phyloP scores from a whole-genome alignment of 2,113 vertebrate species.

The Cranoglanis bouderius region DNA sequence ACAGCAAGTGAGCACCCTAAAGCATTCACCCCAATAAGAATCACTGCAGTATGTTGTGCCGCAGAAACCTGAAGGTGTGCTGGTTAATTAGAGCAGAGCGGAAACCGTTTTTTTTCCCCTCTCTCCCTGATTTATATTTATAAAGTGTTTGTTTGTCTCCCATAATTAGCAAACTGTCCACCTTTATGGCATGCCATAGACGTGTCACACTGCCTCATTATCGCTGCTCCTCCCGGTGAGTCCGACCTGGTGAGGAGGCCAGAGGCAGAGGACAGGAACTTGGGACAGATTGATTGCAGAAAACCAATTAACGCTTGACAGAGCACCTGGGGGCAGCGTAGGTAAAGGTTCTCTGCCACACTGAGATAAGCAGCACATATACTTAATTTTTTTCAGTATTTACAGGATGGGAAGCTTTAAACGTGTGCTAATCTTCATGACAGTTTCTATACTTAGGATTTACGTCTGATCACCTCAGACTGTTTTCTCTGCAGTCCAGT shows the following conservation, averaged over 20 bases:
- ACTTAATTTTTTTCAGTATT: not conserved
- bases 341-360: constrained; percentile 42
- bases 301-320: constrained; percentile 57
- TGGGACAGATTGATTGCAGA: constrained; percentile 47
- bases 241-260: constrained; percentile 40
- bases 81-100: constrained; percentile 42
- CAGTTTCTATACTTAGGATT: not conserved
- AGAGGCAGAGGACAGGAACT: constrained; percentile 39
- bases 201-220: constrained; percentile 51
- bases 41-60: constrained; percentile 29
- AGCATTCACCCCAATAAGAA: not conserved
- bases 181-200: constrained; percentile 50
- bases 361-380: constrained; percentile 28
- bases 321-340: constrained; percentile 35
- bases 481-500: not conserved
- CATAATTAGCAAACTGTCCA: constrained; percentile 48
- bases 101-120: constrained; percentile 17
- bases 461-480: not conserved
- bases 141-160: constrained; percentile 44
- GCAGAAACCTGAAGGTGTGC: constrained; percentile 33
- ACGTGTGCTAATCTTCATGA: constrained; percentile 27
- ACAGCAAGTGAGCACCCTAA: not conserved
- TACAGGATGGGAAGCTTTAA: constrained; percentile 36
- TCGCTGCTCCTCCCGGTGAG: constrained; percentile 52
- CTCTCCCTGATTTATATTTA: constrained; percentile 49